Evolutionary conservation across 1,140 invertebrate genomes (phyloP).

Genomic region (Pissodes strobi): DNA sequence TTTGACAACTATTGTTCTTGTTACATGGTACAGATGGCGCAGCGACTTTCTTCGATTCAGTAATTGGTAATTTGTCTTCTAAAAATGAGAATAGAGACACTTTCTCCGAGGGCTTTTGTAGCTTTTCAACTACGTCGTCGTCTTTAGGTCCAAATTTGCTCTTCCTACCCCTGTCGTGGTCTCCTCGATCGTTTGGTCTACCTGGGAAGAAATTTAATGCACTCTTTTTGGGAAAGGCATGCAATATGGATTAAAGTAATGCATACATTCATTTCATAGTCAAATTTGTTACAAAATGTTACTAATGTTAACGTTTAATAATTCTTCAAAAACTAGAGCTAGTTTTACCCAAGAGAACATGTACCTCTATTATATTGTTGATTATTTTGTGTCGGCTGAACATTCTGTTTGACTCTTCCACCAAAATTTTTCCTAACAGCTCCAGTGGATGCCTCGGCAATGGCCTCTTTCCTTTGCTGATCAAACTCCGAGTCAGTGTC

Average conservation of each 20-base stretch:
- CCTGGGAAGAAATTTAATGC: neutral
- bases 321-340: no score
- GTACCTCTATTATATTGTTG: constrained; percentile 59
- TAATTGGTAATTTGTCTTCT: constrained; percentile 77
- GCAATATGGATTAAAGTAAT: neutral
- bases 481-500: constrained; percentile 77
- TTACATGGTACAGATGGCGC: neutral
- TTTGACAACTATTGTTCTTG: constrained; percentile 24
- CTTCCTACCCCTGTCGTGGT: constrained; percentile 53
- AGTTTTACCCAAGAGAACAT: no score
- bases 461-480: constrained; percentile 80
- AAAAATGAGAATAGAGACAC: constrained; percentile 87
- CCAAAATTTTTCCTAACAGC: constrained; percentile 80
- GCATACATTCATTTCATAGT: no score
- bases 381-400: constrained; percentile 68
- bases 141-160: constrained; percentile 45
- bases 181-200: constrained; percentile 53
- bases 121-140: constrained; percentile 64
- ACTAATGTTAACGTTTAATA: no score
- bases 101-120: constrained; percentile 77
- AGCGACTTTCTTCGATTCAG: constrained; percentile 20
- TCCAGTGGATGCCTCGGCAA: constrained; percentile 81
- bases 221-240: constrained; percentile 33
- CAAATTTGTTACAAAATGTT: no score
- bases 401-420: constrained; percentile 68